Base-by-base conservation (phyloP, 2,113 vertebrate genomes). In the Upupa epops region DNA sequence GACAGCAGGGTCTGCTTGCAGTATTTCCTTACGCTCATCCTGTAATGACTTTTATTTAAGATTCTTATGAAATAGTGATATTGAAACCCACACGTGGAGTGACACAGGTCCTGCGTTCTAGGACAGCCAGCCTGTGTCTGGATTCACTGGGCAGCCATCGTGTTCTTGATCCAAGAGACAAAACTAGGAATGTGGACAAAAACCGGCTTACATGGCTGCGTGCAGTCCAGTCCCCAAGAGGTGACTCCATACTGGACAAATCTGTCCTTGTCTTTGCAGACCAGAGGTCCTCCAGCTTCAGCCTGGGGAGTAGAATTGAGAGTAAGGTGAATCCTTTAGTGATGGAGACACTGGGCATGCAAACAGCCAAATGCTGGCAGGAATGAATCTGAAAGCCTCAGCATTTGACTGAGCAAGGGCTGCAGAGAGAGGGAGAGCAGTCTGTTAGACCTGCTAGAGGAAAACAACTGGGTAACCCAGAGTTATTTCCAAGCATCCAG, bases 201-300 rank as follows among this genome's bases (percentile, higher is more conserved):
- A 92, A 98, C 98, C 32, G 98, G 98, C 92, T 98, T 99, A 97
- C 98, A 98, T 92, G 97, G 89, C 15, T 97, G 98, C 22, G 98
- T 98, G 51, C 98, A 98, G 56, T 98, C 98, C 56, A 99, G 95
- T 68, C 98, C 98, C 98, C 98, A 99, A 1, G 98, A 98, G 2
- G 98, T 99, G 64, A 99, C 98, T 21, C 98, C 98, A 93, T 99
- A 98, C 51, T 98, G 86, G 70, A 99, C 18, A 74, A 97, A 99
- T 65, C 31, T 98, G 83, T 98, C 98, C 63, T 98, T 96, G 34
- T 97, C 79, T 48, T 96, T 88, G 88, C 98, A 99, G 63, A 98
- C 98, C 60, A 99, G 97, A 64, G 97, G 98, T 31, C 98, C 98
- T 7, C 98, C 98, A 42, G 97, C 98, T 98, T 99, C 98, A 46